These are phyloP conservation scores for Hippopotamyrus pictus DNA, from an alignment of 2,797 vertebrate species.

Conservation along the genomic window DNA sequence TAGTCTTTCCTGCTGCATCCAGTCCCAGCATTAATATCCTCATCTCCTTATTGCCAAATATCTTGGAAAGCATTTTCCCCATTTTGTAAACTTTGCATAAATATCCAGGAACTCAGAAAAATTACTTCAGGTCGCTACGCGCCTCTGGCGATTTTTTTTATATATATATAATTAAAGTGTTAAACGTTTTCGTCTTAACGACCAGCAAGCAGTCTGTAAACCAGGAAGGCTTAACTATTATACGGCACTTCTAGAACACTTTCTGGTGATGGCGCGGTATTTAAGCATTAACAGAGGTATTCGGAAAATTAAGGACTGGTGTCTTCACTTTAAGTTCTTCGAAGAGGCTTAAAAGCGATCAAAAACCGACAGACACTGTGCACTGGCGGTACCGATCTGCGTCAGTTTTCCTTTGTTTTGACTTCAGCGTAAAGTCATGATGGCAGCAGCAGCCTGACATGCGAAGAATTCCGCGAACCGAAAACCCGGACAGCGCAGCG, in stretches of 20 bases:
- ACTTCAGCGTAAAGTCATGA: background rate
- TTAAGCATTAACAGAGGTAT: background rate
- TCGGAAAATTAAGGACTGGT: background rate
- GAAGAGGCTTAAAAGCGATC: background rate
- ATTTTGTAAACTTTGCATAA: constrained; percentile 73
- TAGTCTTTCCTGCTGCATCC: constrained; percentile 95
- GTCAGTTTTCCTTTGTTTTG: background rate
- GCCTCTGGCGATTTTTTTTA: background rate
- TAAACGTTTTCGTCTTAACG: background rate
- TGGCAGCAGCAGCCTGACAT: background rate
- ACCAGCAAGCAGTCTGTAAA: background rate
- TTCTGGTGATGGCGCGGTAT: background rate
- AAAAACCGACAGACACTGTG: background rate
- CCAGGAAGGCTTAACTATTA: background rate
- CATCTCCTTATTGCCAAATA: constrained; percentile 99
- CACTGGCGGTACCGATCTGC: background rate
- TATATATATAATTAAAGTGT: background rate
- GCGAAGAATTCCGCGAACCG: background rate
- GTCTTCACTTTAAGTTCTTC: background rate
- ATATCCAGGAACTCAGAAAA: constrained; percentile 43
- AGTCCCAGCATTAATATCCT: constrained; percentile 98
- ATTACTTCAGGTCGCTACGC: background rate
- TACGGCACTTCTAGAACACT: background rate
- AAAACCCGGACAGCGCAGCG: background rate
- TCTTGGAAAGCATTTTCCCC: constrained; percentile 97